Evolutionary conservation across 2,113 vertebrate genomes (phyloP).

Genomic region (Eclectus roratus): DNA sequence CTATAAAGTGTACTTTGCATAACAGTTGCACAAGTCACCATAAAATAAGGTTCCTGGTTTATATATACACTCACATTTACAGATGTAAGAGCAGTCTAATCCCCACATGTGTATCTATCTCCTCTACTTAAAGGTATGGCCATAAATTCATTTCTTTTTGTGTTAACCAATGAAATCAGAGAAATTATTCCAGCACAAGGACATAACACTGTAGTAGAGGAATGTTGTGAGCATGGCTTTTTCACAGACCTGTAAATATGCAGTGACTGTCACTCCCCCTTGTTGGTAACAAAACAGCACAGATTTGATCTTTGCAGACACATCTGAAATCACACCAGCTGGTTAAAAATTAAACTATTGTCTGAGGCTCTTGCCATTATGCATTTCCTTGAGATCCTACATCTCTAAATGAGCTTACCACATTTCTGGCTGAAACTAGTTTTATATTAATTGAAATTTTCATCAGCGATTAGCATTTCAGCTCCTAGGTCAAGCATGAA

Average conservation of each 20-base stretch:
- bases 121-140: background rate
- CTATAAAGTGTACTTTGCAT: background rate
- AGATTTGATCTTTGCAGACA: background rate
- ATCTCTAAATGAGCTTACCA: background rate
- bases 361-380: background rate
- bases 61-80: background rate
- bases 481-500: slow-evolving; percentile 11
- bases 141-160: background rate
- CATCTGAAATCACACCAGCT: background rate
- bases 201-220: rapidly evolving
- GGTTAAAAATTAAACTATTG: background rate
- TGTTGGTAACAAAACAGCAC: background rate
- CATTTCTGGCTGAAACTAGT: background rate
- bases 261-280: background rate
- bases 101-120: rapidly evolving
- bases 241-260: background rate
- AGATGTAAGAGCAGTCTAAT: background rate
- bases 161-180: background rate
- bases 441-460: slow-evolving; percentile 30
- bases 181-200: background rate
- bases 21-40: background rate
- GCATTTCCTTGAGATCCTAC: background rate
- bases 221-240: background rate
- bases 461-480: background rate
- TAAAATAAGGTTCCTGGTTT: background rate